These are phyloP conservation scores for Aldabrachelys gigantea DNA, from an alignment of 2,113 vertebrate genomes.

Conservation along the genomic window DNA sequence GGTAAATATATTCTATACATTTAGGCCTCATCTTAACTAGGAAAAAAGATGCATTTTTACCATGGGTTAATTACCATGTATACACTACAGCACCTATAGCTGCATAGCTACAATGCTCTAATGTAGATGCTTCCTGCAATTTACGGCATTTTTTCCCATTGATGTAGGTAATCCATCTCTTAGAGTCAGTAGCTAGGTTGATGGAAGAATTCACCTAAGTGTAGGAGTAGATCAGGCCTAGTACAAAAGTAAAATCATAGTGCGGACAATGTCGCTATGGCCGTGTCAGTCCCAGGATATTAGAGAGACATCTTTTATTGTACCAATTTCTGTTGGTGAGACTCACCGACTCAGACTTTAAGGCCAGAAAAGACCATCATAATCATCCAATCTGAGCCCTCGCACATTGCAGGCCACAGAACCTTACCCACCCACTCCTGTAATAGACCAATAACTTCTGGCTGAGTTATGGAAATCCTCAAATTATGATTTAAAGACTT, in stretches of 20 bases:
- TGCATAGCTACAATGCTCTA: not conserved
- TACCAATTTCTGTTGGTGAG: not conserved
- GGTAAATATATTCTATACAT: not conserved
- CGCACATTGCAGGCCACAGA: not conserved
- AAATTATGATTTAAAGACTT: not conserved
- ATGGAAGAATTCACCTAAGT: not conserved
- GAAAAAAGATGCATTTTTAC: not conserved
- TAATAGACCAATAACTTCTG: not conserved
- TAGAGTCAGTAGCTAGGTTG: not conserved
- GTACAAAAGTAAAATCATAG: not conserved
- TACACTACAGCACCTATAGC: not conserved
- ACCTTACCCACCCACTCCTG: not conserved
- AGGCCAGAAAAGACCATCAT: not conserved
- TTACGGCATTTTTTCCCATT: not conserved
- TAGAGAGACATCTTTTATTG: not conserved
- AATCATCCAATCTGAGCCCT: not conserved
- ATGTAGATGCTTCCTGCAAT: not conserved
- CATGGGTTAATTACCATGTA: not conserved
- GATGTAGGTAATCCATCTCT: not conserved
- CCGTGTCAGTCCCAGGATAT: not conserved
- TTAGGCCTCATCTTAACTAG: not conserved
- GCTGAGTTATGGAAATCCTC: not conserved
- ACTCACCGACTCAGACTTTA: not conserved
- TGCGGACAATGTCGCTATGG: not conserved
- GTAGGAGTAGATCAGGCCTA: not conserved